Evolutionary conservation across 2,113 vertebrate species (phyloP).

Genomic region (Naja naja): DNA sequence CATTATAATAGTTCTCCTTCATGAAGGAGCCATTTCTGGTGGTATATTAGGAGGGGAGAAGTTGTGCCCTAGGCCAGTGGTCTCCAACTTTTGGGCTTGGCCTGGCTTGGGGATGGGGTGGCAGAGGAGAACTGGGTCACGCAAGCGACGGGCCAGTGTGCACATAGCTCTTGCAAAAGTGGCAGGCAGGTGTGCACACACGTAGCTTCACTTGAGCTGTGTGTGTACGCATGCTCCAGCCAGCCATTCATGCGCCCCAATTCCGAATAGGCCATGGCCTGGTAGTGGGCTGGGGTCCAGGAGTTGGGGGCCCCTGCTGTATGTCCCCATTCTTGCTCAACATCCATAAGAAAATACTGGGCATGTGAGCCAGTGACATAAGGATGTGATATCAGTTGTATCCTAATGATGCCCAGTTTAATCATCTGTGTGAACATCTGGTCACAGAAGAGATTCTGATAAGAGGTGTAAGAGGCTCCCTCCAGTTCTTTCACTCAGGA

Average conservation of each 20-base stretch:
- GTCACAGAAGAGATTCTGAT: neutral
- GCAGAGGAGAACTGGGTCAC: too few species aligned
- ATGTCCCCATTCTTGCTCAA: neutral
- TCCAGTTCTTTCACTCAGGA: neutral
- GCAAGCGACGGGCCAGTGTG: too few species aligned
- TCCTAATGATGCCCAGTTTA: neutral
- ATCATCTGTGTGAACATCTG: neutral
- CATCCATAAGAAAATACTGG: neutral
- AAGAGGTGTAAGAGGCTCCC: neutral
- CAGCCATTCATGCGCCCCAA: too few species aligned
- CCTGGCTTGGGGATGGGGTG: too few species aligned
- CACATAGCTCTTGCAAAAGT: too few species aligned
- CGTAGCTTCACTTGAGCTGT: too few species aligned
- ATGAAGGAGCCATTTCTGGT: neutral
- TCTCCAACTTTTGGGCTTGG: too few species aligned
- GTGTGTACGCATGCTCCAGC: too few species aligned
- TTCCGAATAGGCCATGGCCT: too few species aligned
- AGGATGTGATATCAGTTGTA: neutral
- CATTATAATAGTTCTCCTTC: neutral
- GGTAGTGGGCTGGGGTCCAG: too few species aligned
- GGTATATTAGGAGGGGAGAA: neutral
- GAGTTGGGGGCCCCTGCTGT: too few species aligned
- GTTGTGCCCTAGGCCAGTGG: neutral
- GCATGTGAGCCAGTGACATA: neutral
- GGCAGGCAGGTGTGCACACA: too few species aligned